Evolutionary conservation across 2,888 invertebrate genomes (phyloP), one percentile per base, ranked within the genome.

Genomic region (Chrysolina americana): DNA sequence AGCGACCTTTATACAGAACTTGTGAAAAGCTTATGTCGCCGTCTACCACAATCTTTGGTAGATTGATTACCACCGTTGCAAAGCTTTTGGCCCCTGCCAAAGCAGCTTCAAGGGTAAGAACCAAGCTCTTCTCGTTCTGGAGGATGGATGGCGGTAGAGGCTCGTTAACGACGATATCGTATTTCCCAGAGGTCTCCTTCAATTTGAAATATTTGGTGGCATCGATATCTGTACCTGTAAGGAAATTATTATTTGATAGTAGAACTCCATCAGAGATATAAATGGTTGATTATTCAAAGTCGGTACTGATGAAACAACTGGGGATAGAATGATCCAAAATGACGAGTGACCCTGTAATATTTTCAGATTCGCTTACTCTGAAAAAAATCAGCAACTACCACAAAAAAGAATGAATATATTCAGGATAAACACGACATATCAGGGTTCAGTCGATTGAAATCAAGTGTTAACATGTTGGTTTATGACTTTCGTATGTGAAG

Each of bases 61-160:
- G 69, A 65, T 79, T 74, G 1, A 82, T 76, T 23, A 81, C 70
- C 36, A 82, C 48, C 17, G 74, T 78, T 10, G 80, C 76, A 15
- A 69, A 77, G 36, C 68, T 76, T 23, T 64, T 50, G 50, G 44
- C 71, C 0, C 17, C 50, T 48, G 66, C 73, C 41, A 78, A 66
- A 36, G 17, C 44, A 21, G 79, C 80, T 41, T 68, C 59, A 21
- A 82, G 41, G 17, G 75, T 78, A 3, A 79, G 68, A 13, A 75
- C 59, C 19, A 81, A 23, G 63, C 66, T 77, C 13, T 19, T 71
- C 28, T 68, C 48, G 41, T 71, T 66, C 41, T 70, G 70, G 17
- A 80, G 64, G 44, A 74, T 59, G 13, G 76, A 75, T 41, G 65
- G n/a, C 41, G 78, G 70, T 1, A 81, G 65, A 15, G 68, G 47